Evolutionary conservation across 2,888 invertebrate species (phyloP).

Genomic region (Hermaeophaga mercurialis): DNA sequence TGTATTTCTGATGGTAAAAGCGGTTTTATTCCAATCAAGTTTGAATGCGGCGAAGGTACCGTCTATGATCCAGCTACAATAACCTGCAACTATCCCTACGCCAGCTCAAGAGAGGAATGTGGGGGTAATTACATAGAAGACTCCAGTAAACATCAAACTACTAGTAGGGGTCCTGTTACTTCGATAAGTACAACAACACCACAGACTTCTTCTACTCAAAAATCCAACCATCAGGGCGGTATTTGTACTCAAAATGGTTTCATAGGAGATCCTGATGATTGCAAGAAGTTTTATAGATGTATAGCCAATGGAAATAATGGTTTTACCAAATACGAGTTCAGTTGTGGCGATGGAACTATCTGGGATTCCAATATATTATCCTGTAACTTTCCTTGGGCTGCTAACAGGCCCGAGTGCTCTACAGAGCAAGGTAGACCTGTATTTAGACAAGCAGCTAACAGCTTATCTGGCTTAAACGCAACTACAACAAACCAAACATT

Average conservation of each 20-base stretch:
- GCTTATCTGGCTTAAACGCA: constrained; percentile 9
- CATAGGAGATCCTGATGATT: constrained; percentile 72
- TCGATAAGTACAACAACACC: constrained; percentile 27
- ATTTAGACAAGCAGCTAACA: constrained; percentile 11
- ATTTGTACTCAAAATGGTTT: constrained; percentile 71
- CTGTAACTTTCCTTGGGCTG: constrained; percentile 75
- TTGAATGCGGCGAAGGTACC: constrained; percentile 76
- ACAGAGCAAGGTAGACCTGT: constrained; percentile 28
- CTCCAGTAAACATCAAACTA: constrained; percentile 38
- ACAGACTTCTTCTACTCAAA: constrained; percentile 25
- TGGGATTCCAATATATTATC: constrained; percentile 73
- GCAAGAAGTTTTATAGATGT: constrained; percentile 77
- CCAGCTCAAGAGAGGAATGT: constrained; percentile 73
- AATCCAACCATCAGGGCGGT: constrained; percentile 39
- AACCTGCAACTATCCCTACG: constrained; percentile 73
- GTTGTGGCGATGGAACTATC: constrained; percentile 76
- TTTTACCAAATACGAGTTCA: constrained; percentile 72
- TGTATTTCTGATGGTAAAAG: constrained; percentile 68
- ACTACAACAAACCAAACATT: constrained; percentile 29
- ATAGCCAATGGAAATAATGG: constrained; percentile 65
- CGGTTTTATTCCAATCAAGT: constrained; percentile 65
- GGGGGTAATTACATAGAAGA: constrained; percentile 61
- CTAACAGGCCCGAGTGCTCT: constrained; percentile 58
- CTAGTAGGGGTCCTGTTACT: constrained; percentile 25
- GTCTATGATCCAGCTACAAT: constrained; percentile 72